phyloP scores from a whole-genome alignment of 2,888 invertebrate genomes.

The Eristalinus aeneus region DNA sequence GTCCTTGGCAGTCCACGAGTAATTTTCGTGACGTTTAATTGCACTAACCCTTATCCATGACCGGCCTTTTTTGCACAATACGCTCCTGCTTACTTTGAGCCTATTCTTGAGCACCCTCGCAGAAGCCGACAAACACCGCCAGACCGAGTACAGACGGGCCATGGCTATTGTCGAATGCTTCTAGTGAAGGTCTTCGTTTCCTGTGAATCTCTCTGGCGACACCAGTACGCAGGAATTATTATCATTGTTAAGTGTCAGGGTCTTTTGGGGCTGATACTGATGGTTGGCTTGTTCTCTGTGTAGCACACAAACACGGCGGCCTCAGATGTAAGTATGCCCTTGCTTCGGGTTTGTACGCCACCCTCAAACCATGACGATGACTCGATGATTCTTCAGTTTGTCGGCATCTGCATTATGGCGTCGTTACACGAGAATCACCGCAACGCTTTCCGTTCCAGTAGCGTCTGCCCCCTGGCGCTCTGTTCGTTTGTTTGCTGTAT shows the following conservation, averaged over 20 bases:
- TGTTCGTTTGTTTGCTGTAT: not conserved
- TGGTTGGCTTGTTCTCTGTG: not conserved
- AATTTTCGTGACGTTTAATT: conserved; percentile 16
- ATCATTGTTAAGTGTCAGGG: conserved; percentile 30
- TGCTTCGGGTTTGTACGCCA: not conserved
- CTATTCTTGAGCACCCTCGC: conserved; percentile 11
- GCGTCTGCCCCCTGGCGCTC: not conserved
- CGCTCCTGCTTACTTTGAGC: conserved; percentile 22
- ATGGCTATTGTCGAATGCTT: conserved; percentile 20
- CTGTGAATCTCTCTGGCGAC: conserved; percentile 23
- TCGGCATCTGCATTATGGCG: conserved; percentile 31
- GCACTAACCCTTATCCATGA: conserved; percentile 18
- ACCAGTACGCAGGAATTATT: conserved; percentile 43
- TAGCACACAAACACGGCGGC: conserved; percentile 2
- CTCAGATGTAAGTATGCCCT: conserved; percentile 34
- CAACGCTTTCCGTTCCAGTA: conserved; percentile 19
- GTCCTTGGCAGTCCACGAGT: conserved; percentile 45
- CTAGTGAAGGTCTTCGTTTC: conserved; percentile 11
- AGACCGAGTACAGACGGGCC: not conserved
- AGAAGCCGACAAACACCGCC: not conserved
- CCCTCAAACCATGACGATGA: conserved; percentile 9
- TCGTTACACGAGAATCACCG: conserved; percentile 27
- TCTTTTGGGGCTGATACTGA: not conserved
- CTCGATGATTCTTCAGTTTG: not conserved
- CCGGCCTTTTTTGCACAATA: conserved; percentile 3